A percentile compares a stretch with the other conserved stretches of the same genome.
Evolutionary conservation across 2,113 vertebrate species (phyloP).

Genomic region (Sebastes fasciatus): DNA sequence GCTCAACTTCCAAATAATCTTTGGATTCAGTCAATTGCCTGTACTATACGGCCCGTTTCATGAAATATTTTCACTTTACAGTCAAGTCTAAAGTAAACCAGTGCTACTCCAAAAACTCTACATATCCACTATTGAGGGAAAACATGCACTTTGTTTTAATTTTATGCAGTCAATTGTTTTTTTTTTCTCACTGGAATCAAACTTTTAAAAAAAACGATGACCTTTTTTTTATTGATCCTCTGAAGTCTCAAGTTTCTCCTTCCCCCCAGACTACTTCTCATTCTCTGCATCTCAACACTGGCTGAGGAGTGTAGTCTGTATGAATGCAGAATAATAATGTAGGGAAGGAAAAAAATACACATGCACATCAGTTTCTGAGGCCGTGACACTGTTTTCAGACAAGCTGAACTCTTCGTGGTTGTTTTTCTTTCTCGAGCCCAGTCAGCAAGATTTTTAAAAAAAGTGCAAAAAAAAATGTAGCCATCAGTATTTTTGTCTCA

Average conservation of each 20-base stretch:
- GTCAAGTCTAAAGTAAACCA: conserved; percentile 16
- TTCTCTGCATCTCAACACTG: conserved; percentile 14
- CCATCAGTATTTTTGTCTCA: neutral
- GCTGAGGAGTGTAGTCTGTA: neutral
- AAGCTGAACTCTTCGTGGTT: neutral
- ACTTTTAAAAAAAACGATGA: neutral
- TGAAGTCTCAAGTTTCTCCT: neutral
- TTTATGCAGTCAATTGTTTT: neutral
- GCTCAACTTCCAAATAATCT: conserved; percentile 22
- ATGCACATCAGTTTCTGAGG: conserved; percentile 2
- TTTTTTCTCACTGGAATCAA: conserved; percentile 2
- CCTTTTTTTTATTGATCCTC: neutral
- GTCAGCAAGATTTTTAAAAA: neutral
- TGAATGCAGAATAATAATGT: conserved; percentile 24
- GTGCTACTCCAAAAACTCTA: conserved; percentile 17
- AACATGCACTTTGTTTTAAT: neutral
- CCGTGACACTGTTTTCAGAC: neutral
- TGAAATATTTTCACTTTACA: neutral
- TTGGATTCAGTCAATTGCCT: conserved; percentile 38
- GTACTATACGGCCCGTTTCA: neutral
- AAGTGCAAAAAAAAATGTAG: neutral
- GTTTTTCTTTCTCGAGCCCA: neutral
- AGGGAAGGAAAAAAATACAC: neutral
- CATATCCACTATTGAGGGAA: neutral
- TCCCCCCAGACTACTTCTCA: neutral